Percentiles rank a stretch among this genome's conserved stretches.
phyloP scores from a whole-genome alignment of 2,888 invertebrate genomes.

The Anarsia innoxiella region DNA sequence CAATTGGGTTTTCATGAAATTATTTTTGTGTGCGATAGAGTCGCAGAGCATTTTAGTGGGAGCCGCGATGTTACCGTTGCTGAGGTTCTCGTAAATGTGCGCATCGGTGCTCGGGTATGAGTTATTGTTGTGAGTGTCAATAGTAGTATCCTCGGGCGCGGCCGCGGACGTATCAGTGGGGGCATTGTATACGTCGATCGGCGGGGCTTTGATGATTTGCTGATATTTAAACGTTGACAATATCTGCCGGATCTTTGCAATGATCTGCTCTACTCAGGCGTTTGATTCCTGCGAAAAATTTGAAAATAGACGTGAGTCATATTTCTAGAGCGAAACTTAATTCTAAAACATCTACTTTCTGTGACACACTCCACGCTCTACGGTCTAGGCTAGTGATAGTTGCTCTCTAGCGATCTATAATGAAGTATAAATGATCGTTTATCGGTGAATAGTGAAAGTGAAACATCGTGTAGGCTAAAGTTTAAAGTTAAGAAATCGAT shows the following conservation, averaged over 20 bases:
- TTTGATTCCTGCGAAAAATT: slow-evolving; percentile 84
- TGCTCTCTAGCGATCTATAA: slow-evolving; percentile 50
- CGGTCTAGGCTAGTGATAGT: slow-evolving; percentile 55
- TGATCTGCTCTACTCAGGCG: slow-evolving; percentile 92
- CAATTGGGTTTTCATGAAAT: slow-evolving; percentile 69
- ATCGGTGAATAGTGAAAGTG: slow-evolving; percentile 42
- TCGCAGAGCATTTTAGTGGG: slow-evolving; percentile 64
- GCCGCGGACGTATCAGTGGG: slow-evolving; percentile 47
- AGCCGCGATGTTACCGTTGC: slow-evolving; percentile 68
- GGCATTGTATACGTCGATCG: slow-evolving; percentile 67
- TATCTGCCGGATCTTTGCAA: slow-evolving; percentile 87
- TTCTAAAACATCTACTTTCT: slow-evolving; percentile 18
- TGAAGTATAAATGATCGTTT: slow-evolving; percentile 43
- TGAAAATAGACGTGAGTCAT: slow-evolving; percentile 56
- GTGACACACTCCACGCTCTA: slow-evolving; percentile 48
- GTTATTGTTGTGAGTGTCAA: slow-evolving; percentile 58
- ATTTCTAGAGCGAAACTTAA: slow-evolving; percentile 42
- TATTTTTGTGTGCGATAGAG: slow-evolving; percentile 67
- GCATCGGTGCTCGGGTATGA: slow-evolving; percentile 27
- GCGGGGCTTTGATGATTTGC: slow-evolving; percentile 71
- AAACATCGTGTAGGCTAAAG: slow-evolving; percentile 27
- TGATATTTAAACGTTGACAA: slow-evolving; percentile 83
- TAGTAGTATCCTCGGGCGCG: slow-evolving; percentile 54
- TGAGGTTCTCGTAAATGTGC: slow-evolving; percentile 54
- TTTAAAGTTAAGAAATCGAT: slow-evolving; percentile 25